Conservation (phyloP, 2,888 invertebrate species). For the Chrysotoxum bicinctum region DNA sequence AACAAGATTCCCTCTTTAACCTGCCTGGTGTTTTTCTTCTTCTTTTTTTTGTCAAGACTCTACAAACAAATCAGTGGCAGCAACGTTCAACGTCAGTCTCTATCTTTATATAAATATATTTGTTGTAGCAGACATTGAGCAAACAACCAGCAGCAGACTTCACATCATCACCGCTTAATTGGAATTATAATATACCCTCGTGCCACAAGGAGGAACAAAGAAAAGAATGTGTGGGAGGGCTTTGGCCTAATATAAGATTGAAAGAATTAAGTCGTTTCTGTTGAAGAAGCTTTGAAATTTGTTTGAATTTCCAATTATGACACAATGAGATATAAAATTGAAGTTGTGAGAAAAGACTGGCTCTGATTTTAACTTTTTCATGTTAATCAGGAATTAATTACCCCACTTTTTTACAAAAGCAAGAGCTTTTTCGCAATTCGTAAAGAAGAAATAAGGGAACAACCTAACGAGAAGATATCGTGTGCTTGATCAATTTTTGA, state of each 20-base stretch:
- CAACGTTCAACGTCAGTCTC: conserved; percentile 12
- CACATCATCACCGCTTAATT: conserved; percentile 43
- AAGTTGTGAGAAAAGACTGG: conserved; percentile 4
- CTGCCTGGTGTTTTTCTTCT: background rate
- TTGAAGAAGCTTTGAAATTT: conserved; percentile 31
- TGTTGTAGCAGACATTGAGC: conserved; percentile 41
- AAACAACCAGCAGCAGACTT: conserved; percentile 50
- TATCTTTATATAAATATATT: background rate
- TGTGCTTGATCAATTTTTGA: too few species aligned
- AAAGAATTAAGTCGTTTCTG: conserved; percentile 1
- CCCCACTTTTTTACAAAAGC: conserved; percentile 13
- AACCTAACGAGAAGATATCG: too few species aligned
- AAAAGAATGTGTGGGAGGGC: background rate
- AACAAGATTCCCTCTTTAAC: background rate
- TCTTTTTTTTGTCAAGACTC: background rate
- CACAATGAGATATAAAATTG: background rate
- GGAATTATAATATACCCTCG: conserved; percentile 42
- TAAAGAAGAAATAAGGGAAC: too few species aligned
- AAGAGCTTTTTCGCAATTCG: background rate
- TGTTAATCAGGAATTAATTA: conserved; percentile 60
- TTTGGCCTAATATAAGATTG: background rate
- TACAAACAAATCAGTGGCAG: conserved; percentile 23
- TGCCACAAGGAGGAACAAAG: background rate
- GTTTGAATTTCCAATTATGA: conserved; percentile 44
- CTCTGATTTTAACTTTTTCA: conserved; percentile 40